Conservation (phyloP, 2,888 invertebrate genomes). For the Harpalus rubripes region DNA sequence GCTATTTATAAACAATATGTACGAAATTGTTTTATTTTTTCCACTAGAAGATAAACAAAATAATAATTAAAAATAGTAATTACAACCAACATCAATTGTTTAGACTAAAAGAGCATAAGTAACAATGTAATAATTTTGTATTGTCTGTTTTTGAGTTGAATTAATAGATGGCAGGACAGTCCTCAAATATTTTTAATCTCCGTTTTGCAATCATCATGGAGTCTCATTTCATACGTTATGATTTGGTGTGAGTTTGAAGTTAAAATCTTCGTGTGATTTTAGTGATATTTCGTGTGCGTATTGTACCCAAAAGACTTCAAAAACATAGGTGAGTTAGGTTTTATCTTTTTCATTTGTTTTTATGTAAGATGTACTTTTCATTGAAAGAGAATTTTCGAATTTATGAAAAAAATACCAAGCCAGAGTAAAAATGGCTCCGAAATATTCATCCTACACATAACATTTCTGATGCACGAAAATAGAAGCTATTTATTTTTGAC, state of each 20-base stretch:
- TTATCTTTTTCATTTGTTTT: slow-evolving; percentile 20
- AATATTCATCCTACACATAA: slow-evolving; percentile 57
- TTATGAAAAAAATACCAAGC: slow-evolving; percentile 55
- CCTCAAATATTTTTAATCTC: slow-evolving; percentile 67
- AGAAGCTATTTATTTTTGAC: slow-evolving; percentile 53
- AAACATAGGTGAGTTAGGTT: slow-evolving; percentile 74
- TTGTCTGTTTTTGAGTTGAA: not conserved
- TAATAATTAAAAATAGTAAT: no score
- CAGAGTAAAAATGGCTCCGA: slow-evolving; percentile 65
- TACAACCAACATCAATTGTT: not conserved
- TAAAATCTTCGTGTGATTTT: slow-evolving; percentile 75
- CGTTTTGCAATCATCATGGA: slow-evolving; percentile 72
- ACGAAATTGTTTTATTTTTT: no score
- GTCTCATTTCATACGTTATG: slow-evolving; percentile 74
- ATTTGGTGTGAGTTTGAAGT: slow-evolving; percentile 75
- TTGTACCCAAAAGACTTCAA: slow-evolving; percentile 76
- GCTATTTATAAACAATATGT: no score
- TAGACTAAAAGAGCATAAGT: not conserved
- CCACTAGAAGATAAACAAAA: no score
- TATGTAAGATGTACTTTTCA: slow-evolving; percentile 5
- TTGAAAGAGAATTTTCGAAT: slow-evolving; percentile 53
- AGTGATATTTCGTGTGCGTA: slow-evolving; percentile 77
- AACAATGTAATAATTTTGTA: not conserved
- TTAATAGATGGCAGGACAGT: slow-evolving; percentile 53
- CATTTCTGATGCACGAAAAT: slow-evolving; percentile 51